Evolutionary conservation across 1,140 invertebrate species (phyloP), one percentile per base, ranked within the genome.

Genomic region (Euwallacea similis): DNA sequence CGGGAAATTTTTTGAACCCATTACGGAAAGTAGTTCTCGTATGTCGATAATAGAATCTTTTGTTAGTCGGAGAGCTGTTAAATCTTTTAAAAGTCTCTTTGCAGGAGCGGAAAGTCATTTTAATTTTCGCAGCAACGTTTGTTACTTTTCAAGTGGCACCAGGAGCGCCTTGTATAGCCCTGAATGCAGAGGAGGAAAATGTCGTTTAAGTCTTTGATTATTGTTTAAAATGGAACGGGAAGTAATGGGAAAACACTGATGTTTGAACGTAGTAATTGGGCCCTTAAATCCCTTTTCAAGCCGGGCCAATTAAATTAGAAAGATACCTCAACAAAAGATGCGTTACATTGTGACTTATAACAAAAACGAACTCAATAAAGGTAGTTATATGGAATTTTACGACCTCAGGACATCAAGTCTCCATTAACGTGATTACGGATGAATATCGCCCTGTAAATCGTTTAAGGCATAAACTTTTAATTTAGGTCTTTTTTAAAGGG

Each of bases 41-140:
- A 60, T 69, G 68, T 63, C 61, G 68, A 69, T 69, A 69, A 69
- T 69, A 63, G 68, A 62, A 63, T 69, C 60, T 63, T 69, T 69
- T 62, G 59, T 69, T 64, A 54, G 68, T 69, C 66, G 43, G 46
- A 64, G 68, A 42, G 68, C 47, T 44, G 42, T 62, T 69, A 69
- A 69, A 69, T 69, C 68, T 62, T 69, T 62, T 69, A 55, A 68
- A 68, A 69, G 33, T 58, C 66, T 60, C 55, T 67, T 67, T 67
- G 66, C 66, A 43, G 59, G 42, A 67, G 64, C 50, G 50, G 21
- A 60, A 60, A 60, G 58, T 60, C 66, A 67, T 67, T 67, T 67
- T 67, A 67, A 67, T 67, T 67, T 67, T 67, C 66, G 55, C 66
- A 53, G 66, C 43, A 43, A 42, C 66, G 54, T 67, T 67, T 67